Evolutionary conservation across 2,888 invertebrate species (phyloP).

Genomic region (Oxycera nigricornis): DNA sequence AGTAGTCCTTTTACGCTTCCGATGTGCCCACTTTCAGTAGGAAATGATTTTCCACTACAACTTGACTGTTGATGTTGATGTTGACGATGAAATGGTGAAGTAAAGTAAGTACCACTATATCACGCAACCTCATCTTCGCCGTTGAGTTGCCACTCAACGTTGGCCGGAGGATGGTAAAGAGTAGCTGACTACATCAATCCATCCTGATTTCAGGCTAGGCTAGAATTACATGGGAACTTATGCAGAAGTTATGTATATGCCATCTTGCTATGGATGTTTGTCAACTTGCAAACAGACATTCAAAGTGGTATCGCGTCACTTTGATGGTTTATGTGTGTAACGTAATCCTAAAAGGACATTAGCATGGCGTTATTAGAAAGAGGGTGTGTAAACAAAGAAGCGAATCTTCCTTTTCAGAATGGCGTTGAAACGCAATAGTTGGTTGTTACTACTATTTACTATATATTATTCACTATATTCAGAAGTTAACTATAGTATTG

Average conservation of each 20-base stretch:
- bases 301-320: background rate
- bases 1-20: background rate
- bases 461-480: no score
- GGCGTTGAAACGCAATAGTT: no score
- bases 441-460: no score
- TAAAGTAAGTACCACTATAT: slow-evolving; percentile 11
- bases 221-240: background rate
- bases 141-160: background rate
- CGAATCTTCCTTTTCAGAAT: no score
- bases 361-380: no score
- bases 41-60: slow-evolving; percentile 1
- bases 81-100: background rate
- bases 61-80: background rate
- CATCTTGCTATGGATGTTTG: background rate
- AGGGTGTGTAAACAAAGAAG: no score
- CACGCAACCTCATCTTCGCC: background rate
- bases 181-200: background rate
- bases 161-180: no score
- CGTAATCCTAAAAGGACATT: no score
- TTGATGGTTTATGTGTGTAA: background rate
- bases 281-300: background rate
- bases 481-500: no score
- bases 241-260: no score
- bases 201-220: background rate
- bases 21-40: background rate